A percentile compares a stretch with the other conserved stretches of the same genome.
These are phyloP conservation scores for Pseudomyrmex dendroicus DNA, from an alignment of 1,140 invertebrate species.

Conservation along the genomic window DNA sequence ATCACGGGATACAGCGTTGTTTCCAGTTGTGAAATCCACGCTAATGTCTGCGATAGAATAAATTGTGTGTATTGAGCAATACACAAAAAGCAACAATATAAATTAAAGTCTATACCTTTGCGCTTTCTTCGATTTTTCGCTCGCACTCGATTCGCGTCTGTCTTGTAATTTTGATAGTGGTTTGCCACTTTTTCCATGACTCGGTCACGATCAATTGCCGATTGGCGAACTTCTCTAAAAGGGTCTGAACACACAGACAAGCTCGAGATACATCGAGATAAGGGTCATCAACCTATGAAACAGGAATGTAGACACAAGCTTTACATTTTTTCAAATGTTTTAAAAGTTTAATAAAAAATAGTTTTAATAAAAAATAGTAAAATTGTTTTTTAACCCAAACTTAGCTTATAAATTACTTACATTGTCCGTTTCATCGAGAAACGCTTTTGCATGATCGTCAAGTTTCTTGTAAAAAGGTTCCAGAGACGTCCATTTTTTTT, in stretches of 20 bases:
- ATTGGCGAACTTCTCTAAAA: slow-evolving; percentile 89
- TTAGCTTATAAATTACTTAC: slow-evolving; percentile 78
- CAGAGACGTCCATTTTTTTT: slow-evolving; percentile 88
- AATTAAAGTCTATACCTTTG: slow-evolving; percentile 86
- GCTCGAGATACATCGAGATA: slow-evolving; percentile 91
- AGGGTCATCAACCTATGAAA: slow-evolving; percentile 89
- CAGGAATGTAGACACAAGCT: slow-evolving; percentile 60
- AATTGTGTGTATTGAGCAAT: neutral
- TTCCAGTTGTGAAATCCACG: slow-evolving; percentile 90
- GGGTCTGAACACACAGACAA: slow-evolving; percentile 88
- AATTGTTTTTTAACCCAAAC: neutral
- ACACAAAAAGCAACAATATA: neutral
- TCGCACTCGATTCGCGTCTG: slow-evolving; percentile 89
- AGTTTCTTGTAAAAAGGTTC: slow-evolving; percentile 87
- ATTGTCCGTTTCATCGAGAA: slow-evolving; percentile 88
- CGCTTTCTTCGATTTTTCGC: slow-evolving; percentile 90
- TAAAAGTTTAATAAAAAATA: neutral
- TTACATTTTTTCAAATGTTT: neutral
- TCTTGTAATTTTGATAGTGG: slow-evolving; percentile 87
- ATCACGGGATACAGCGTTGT: slow-evolving; percentile 92
- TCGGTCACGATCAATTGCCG: slow-evolving; percentile 88
- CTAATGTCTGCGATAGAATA: slow-evolving; percentile 85
- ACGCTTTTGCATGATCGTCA: slow-evolving; percentile 88
- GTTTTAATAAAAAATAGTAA: neutral
- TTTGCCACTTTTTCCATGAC: slow-evolving; percentile 90